phyloP scores from a whole-genome alignment of 2,797 vertebrate genomes.

The Cyprinella venusta region DNA sequence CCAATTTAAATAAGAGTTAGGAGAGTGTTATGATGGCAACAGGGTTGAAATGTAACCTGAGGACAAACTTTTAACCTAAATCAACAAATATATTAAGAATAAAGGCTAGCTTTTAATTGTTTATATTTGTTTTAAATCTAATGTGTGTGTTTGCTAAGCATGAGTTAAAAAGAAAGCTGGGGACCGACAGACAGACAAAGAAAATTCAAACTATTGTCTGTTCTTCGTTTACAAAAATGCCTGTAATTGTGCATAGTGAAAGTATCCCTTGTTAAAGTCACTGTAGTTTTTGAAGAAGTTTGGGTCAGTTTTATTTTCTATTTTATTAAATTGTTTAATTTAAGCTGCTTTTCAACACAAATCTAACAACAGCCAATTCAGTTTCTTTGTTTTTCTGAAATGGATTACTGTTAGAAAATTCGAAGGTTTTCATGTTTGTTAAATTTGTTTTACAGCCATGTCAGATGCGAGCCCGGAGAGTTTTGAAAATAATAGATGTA shows the following conservation, averaged over 20 bases:
- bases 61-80: background rate
- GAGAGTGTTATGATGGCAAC: background rate
- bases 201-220: no score
- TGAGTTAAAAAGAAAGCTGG: background rate
- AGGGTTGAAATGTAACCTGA: conserved; percentile 7
- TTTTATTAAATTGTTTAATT: background rate
- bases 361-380: background rate
- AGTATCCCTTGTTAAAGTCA: background rate
- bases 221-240: background rate
- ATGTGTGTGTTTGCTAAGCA: background rate
- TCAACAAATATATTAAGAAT: background rate
- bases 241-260: background rate
- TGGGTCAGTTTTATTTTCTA: background rate
- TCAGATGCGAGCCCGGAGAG: conserved; percentile 1
- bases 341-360: background rate
- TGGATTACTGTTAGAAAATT: background rate
- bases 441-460: conserved; percentile 16
- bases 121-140: background rate
- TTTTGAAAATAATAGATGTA: conserved; percentile 19
- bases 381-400: background rate
- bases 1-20: background rate
- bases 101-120: background rate
- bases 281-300: background rate
- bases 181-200: background rate
- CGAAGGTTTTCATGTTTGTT: background rate